Evolutionary conservation across 2,113 vertebrate genomes (phyloP).

Genomic region (Oryzias celebensis): DNA sequence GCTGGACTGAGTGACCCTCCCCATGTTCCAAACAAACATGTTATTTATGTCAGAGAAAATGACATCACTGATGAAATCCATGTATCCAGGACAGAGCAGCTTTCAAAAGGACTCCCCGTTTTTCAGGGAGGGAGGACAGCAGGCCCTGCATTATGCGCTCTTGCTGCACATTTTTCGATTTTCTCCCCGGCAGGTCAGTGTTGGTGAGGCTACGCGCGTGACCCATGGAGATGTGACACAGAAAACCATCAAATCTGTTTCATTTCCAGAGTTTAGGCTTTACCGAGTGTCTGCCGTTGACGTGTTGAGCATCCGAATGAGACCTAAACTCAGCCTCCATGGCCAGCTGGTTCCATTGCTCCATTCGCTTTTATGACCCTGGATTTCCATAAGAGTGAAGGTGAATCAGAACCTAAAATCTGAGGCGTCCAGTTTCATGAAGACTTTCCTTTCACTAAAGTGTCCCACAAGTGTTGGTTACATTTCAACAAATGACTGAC

Average conservation of each 20-base stretch:
- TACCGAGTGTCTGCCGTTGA: slow-evolving; percentile 32
- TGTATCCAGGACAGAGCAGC: slow-evolving; percentile 28
- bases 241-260: slow-evolving; percentile 40
- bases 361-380: slow-evolving; percentile 62
- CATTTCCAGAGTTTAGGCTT: slow-evolving; percentile 36
- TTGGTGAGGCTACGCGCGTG: slow-evolving; percentile 30
- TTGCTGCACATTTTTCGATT: slow-evolving; percentile 40
- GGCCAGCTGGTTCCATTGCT: slow-evolving; percentile 52
- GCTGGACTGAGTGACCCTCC: no score
- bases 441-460: slow-evolving; percentile 12
- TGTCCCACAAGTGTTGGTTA: slow-evolving; percentile 34
- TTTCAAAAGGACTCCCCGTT: slow-evolving; percentile 21
- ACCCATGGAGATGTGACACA: slow-evolving; percentile 60
- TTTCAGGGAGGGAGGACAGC: slow-evolving; percentile 22
- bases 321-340: slow-evolving; percentile 32
- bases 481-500: slow-evolving; percentile 24
- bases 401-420: slow-evolving; percentile 32
- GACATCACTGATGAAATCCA: slow-evolving; percentile 23
- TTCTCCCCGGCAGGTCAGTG: slow-evolving; percentile 32
- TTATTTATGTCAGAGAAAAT: slow-evolving; percentile 37
- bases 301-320: slow-evolving; percentile 37
- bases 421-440: slow-evolving; percentile 22
- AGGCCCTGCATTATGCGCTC: slow-evolving; percentile 35
- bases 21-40: not conserved
- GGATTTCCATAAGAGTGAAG: slow-evolving; percentile 57